Conservation (phyloP, 2,797 vertebrate genomes). For the Cryptoprocta ferox region DNA sequence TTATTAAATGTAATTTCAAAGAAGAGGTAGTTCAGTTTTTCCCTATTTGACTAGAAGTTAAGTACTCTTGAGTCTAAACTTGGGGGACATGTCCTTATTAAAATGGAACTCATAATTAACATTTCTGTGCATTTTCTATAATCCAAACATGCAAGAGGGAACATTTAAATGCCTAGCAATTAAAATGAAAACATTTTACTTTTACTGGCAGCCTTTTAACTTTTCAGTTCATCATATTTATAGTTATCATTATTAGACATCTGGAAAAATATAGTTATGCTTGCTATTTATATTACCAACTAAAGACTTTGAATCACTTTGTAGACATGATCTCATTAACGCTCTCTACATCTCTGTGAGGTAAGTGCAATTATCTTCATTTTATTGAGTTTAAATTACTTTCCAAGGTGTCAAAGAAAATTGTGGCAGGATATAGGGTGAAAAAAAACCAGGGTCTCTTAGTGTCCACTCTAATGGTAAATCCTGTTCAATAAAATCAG, state of each 20-base stretch:
- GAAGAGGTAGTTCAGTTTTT: conserved; percentile 52
- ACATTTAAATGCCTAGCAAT: conserved; percentile 77
- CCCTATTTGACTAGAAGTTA: conserved; percentile 63
- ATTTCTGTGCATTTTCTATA: conserved; percentile 73
- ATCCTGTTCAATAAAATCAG: conserved; percentile 61
- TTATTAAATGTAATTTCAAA: conserved; percentile 69
- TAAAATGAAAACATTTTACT: conserved; percentile 81
- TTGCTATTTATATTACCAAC: conserved; percentile 81
- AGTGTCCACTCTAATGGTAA: conserved; percentile 74
- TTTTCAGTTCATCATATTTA: conserved; percentile 80
- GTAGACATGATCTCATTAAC: conserved; percentile 83
- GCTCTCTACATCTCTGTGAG: conserved; percentile 71
- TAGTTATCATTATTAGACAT: conserved; percentile 82
- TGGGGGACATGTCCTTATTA: conserved; percentile 72
- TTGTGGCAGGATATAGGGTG: conserved; percentile 51
- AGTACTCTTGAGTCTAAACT: conserved; percentile 72
- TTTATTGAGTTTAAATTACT: conserved; percentile 83
- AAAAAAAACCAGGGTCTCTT: conserved; percentile 54
- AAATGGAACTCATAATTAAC: conserved; percentile 73
- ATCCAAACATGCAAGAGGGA: conserved; percentile 73
- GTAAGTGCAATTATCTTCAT: conserved; percentile 82
- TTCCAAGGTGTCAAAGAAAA: conserved; percentile 81
- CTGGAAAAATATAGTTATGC: conserved; percentile 82
- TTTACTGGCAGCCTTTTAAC: conserved; percentile 78
- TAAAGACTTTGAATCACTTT: conserved; percentile 79